Base-by-base conservation (phyloP, 2,113 vertebrate genomes). In the Centropus bengalensis region DNA sequence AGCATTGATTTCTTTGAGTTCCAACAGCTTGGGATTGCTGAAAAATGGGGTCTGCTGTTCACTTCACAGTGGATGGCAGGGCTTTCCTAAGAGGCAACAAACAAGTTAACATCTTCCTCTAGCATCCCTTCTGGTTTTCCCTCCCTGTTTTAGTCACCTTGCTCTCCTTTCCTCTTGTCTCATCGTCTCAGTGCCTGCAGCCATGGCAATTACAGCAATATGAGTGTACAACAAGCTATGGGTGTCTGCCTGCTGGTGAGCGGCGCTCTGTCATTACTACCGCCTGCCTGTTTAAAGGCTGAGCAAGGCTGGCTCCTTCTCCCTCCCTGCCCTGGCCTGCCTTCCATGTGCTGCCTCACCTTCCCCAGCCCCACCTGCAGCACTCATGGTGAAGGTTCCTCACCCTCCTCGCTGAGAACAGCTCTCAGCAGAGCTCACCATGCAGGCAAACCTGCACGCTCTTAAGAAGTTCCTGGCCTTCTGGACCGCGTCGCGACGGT, bases 401-500 rank as follows among this genome's bases (percentile, higher is more conserved):
- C 6, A 13, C 55, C n/a, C 51, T 76, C 14, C 76, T 69, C 1
- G 6, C 59, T 15, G 56, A n/a, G 9, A 45, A 38, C 5, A 16
- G 60, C 36, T 74, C 28, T 73, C 6, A 7, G 26, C 84, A 62
- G 71, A 27, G 6, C 49, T 51, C 19, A 30, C 9, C 3, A 96
- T 97, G 97, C 95, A 93, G 18, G 6, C 91, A 8, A 82, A 76
- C 17, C 88, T 95, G 88, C 91, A 82, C 1, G 18, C 28, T 0
- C 27, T 95, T 27, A 77, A 58, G 91, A 95, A 63, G 73, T 28
- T 95, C n/a, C 84, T 97, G 88, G 88, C 86, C 14, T 82, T 88
- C 84, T 96, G 96, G 96, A 82, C 76, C 1, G 1, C 32, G 0
- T 89, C 82, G 0, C 90, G 3, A 36, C 59, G 93, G 97, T 97